Conservation (phyloP, 2,113 vertebrate genomes). For the Atlantisia rogersi region DNA sequence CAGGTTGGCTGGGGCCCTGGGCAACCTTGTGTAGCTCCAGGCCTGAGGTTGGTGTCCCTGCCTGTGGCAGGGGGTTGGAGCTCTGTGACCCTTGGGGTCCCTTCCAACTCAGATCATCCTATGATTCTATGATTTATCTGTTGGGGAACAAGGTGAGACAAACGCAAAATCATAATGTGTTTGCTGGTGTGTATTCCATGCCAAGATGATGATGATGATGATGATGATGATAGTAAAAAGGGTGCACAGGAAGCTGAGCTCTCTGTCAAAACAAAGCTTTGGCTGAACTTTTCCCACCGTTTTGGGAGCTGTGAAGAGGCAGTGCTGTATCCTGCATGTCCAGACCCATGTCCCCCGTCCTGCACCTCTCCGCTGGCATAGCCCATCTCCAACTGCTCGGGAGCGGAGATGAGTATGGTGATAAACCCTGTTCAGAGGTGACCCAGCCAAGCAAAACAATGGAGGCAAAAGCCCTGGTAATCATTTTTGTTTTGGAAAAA, state of each 20-base stretch:
- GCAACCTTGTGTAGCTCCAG: too few species aligned
- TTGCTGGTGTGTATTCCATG: neutral
- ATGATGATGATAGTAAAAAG: too few species aligned
- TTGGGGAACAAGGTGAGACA: neutral
- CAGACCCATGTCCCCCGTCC: neutral
- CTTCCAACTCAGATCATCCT: too few species aligned
- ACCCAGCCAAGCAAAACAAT: neutral
- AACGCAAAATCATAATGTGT: neutral
- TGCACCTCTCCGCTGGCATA: accelerated
- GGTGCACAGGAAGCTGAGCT: neutral
- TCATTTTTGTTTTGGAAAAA: neutral
- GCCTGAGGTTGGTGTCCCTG: too few species aligned
- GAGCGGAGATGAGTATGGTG: neutral
- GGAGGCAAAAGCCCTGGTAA: neutral
- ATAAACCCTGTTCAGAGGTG: neutral
- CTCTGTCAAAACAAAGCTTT: neutral
- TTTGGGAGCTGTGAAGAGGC: accelerated
- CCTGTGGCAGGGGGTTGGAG: too few species aligned
- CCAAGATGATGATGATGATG: neutral
- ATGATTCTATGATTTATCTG: neutral
- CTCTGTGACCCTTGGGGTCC: too few species aligned
- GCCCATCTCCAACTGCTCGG: neutral
- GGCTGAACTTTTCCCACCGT: neutral
- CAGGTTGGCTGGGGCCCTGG: too few species aligned
- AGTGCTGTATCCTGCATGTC: neutral